Evolutionary conservation across 2,888 invertebrate genomes (phyloP).

Genomic region (Odontothrips loti): DNA sequence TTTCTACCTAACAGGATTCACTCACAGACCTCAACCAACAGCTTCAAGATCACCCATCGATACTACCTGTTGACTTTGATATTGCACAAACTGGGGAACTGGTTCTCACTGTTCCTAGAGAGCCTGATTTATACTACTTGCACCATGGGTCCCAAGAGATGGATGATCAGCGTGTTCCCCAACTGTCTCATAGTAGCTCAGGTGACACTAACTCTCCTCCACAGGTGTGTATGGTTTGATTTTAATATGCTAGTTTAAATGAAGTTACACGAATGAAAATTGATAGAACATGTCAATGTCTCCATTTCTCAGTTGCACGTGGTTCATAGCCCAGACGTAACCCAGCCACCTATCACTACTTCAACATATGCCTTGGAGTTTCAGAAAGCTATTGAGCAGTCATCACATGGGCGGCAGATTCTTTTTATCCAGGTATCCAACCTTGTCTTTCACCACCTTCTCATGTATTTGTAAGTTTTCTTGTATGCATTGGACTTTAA

Average conservation of each 20-base stretch:
- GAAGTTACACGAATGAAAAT: neutral
- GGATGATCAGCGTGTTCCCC: slow-evolving; percentile 75
- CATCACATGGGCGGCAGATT: slow-evolving; percentile 57
- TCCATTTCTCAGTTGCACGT: slow-evolving; percentile 11
- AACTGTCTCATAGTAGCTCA: slow-evolving; percentile 56
- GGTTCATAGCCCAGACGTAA: slow-evolving; percentile 13
- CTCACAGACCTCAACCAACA: slow-evolving; percentile 81
- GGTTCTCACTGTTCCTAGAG: slow-evolving; percentile 59
- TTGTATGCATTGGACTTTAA: neutral
- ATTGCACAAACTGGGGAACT: slow-evolving; percentile 72
- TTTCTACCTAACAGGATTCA: slow-evolving; percentile 65
- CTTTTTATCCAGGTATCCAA: slow-evolving; percentile 52
- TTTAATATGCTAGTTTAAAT: neutral
- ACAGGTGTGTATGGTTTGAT: slow-evolving; percentile 43
- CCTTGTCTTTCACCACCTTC: neutral
- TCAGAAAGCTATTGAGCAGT: slow-evolving; percentile 53
- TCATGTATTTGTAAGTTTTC: neutral
- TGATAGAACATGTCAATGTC: neutral
- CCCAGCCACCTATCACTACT: slow-evolving; percentile 50
- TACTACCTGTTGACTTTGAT: slow-evolving; percentile 89
- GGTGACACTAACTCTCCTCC: slow-evolving; percentile 50
- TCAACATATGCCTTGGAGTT: slow-evolving; percentile 54
- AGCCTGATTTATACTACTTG: slow-evolving; percentile 39
- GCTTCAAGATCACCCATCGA: slow-evolving; percentile 84
- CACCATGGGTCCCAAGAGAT: slow-evolving; percentile 47